Base-by-base conservation (phyloP, 2,888 invertebrate species). In the Cremastobaeus sp. region DNA sequence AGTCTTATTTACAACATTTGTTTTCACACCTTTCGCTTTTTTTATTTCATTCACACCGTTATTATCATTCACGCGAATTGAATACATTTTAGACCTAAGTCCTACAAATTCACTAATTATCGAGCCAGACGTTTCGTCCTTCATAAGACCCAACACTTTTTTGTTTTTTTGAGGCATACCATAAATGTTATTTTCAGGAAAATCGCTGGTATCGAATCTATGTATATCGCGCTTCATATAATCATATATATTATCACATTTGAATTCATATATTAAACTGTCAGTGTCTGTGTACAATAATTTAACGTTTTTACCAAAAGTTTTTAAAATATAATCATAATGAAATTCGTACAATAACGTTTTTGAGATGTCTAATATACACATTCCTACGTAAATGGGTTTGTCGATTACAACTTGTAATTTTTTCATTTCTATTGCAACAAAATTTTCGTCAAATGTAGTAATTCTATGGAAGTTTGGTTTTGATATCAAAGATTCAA, bases 201-300 rank as follows among this genome's bases (percentile, higher is more conserved):
- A 73, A 37, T 77, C 66, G 1, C 81, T 82, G 12, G 82, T 83
- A 76, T 86, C 85, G 70, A 85, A 87, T 45, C 62, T 76, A 37
- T 73, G 17, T 4, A 81, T 34, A 75, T 84, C 70, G 12, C 48
- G 3, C 62, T 11, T 77, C 12, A 76, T 70, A 34, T 21, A 43
- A 12, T 72, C 70, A 78, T 89, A 88, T 18, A 88, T 54, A 76
- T 88, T 83, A 2, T 80, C 73, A 12, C 82, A 85, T 20, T 76
- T 65, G 4, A 88, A 80, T 17, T 81, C 45, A 25, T 83, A 77
- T n/a, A 84, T 78, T 6, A 83, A 76, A 6, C 77, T 77, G 59
- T 85, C 83, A 0, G 83, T 84, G 54, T 84, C 84, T 18, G 76
- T 81, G 37, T 83, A 84, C 30, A 81, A 57, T 8, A 85, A 55